Evolutionary conservation across 1,140 invertebrate genomes (phyloP), one percentile per base, ranked within the genome.

Genomic region (Oscheius sp.): DNA sequence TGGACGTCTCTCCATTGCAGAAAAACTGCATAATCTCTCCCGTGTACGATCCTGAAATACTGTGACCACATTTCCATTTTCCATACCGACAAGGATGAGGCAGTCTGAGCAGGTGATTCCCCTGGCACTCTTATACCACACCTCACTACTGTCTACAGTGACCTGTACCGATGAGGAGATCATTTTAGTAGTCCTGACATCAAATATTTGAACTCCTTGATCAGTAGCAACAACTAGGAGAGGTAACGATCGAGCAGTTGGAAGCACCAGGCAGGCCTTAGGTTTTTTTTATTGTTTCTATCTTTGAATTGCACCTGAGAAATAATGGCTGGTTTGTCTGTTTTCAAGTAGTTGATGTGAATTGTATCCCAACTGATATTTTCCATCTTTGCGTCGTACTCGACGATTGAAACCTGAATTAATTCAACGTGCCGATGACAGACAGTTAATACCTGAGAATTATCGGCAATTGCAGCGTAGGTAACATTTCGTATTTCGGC

Each of bases 1-100:
- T 35, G 10, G 35, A 61, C n/a, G 59, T n/a, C 2, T 71, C 69
- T n/a, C 69, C 69, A 64, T 71, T 71, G 59, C 69, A 64, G 32
- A 64, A 46, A 18, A 71, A 49, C 3, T 61, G 29, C 20, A 63
- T 31, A 28, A 71, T 71, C n/a, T 71, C 69, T 2, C 69, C 69
- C 18, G 49, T 68, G n/a, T 49, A 55, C 2, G 49, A 29, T 36
- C 67, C 67, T 68, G 29, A 15, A 68, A 59, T 59, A 28, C 13
- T 61, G 23, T 34, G 20, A 15, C 28, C 23, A 1, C 20, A 59
- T 28, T 28, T 10, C 1, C 23, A 15, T 2, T 29, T 28, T 2
- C n/a, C 46, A 2, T 32, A 65, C 69, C 69, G 38, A 71, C 42
- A 1, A 71, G 26, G 20, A 71, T 64, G 2, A 58, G 34, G 18